Conservation (phyloP, 2,797 vertebrate genomes). For the Arnoldichthys spilopterus region DNA sequence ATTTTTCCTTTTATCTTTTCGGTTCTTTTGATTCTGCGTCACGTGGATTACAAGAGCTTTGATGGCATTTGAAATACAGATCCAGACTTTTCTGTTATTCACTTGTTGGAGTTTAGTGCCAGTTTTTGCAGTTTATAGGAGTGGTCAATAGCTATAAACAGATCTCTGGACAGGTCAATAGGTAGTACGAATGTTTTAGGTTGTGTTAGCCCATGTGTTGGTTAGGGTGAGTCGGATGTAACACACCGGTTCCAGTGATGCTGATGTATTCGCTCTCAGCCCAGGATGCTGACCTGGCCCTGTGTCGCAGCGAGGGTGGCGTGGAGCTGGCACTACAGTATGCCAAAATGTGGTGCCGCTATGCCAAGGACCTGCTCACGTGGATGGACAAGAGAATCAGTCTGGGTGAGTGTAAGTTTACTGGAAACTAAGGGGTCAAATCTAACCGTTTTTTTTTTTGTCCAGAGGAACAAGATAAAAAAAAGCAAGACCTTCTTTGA, state of each 20-base stretch:
- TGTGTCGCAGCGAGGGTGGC: slow-evolving; percentile 84
- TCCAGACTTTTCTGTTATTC: not conserved
- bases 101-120: not conserved
- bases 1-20: not conserved
- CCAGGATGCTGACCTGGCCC: slow-evolving; percentile 85
- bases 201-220: slow-evolving; percentile 11
- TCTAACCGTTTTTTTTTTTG: no score
- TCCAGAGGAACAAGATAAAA: not conserved
- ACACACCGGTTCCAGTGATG: slow-evolving; percentile 58
- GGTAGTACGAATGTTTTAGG: slow-evolving; percentile 30
- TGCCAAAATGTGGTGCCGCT: slow-evolving; percentile 92
- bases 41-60: not conserved
- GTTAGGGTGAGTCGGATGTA: slow-evolving; percentile 49
- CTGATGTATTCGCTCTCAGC: slow-evolving; percentile 81
- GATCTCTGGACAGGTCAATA: not conserved
- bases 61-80: not conserved
- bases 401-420: slow-evolving; percentile 78
- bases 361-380: slow-evolving; percentile 88
- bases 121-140: not conserved
- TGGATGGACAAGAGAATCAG: slow-evolving; percentile 91
- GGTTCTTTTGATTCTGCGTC: not conserved
- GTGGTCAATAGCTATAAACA: not conserved
- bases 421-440: no score
- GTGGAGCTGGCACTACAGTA: slow-evolving; percentile 89
- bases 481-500: not conserved